Evolutionary conservation across 1,140 invertebrate genomes (phyloP), one percentile per base, ranked within the genome.

Genomic region (Drosophila busckii): DNA sequence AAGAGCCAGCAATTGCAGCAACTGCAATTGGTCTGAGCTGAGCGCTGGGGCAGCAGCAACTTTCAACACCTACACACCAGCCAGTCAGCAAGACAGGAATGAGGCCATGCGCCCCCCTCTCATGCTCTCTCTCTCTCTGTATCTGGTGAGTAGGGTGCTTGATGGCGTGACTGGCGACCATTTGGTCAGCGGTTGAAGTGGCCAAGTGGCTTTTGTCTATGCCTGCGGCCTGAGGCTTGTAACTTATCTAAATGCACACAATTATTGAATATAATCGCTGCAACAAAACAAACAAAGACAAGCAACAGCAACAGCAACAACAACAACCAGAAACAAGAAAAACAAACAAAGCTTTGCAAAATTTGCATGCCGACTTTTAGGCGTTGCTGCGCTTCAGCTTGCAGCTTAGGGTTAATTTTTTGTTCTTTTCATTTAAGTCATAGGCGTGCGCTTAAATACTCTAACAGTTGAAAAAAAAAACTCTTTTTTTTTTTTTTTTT

Each of bases 241-340:
- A 78, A 78, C 64, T 78, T 84, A 80, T 84, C 80, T 84, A 84
- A 84, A 84, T 84, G 80, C 67, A 84, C 80, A 84, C 80, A 84
- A 84, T 84, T 84, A 84, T 84, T 84, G 80, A 84, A 84, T 84
- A 84, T 84, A 84, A 84, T 84, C 80, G 80, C 32, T 41, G 48
- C 7, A 46, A 20, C 34, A 26, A 17, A 13, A 22, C 23, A 42
- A 13, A 10, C 6, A 15, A 15, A 17, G 9, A 20, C 49, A 17
- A 15, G n/a, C n/a, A n/a, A n/a, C n/a, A n/a, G n/a, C n/a, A n/a
- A n/a, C n/a, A n/a, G n/a, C n/a, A n/a, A n/a, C n/a, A n/a, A n/a
- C n/a, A n/a, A n/a, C n/a, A n/a, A n/a, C n/a, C n/a, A n/a, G n/a
- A n/a, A n/a, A n/a, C n/a, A n/a, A n/a, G n/a, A n/a, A 73, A 78